Conservation (phyloP, 2,888 invertebrate genomes). For the Oligia fasciuncula region DNA sequence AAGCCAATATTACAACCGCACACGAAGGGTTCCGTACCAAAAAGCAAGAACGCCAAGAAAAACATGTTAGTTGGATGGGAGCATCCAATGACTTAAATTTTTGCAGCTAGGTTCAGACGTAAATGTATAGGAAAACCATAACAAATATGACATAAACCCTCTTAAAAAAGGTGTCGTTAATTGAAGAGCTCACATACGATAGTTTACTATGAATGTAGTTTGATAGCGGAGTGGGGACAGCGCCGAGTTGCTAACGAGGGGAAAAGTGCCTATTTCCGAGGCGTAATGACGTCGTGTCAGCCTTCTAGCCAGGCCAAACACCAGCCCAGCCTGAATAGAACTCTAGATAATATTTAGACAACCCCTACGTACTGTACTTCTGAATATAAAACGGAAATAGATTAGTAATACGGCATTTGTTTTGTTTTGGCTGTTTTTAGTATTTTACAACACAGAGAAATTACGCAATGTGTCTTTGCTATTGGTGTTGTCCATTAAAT, state of each 20-base stretch:
- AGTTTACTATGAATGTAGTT: slow-evolving; percentile 72
- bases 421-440: background rate
- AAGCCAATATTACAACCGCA: background rate
- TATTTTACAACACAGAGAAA: background rate
- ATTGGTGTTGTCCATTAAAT: background rate
- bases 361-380: slow-evolving; percentile 53
- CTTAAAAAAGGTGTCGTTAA: slow-evolving; percentile 67
- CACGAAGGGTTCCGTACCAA: too few relatives aligned
- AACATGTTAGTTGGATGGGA: too few relatives aligned
- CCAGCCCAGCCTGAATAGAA: slow-evolving; percentile 67
- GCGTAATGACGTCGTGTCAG: slow-evolving; percentile 87
- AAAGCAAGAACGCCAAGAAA: too few relatives aligned
- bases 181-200: slow-evolving; percentile 69
- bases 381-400: slow-evolving; percentile 35
- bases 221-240: slow-evolving; percentile 76
- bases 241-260: slow-evolving; percentile 87
- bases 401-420: background rate
- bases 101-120: background rate
- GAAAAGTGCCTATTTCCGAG: slow-evolving; percentile 90
- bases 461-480: background rate
- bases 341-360: slow-evolving; percentile 72
- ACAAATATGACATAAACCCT: slow-evolving; percentile 1
- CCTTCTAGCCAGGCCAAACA: slow-evolving; percentile 74
- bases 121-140: slow-evolving; percentile 3
- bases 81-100: background rate